Base-by-base conservation (phyloP, 2,888 invertebrate genomes). In the Sarcophaga rosellei region DNA sequence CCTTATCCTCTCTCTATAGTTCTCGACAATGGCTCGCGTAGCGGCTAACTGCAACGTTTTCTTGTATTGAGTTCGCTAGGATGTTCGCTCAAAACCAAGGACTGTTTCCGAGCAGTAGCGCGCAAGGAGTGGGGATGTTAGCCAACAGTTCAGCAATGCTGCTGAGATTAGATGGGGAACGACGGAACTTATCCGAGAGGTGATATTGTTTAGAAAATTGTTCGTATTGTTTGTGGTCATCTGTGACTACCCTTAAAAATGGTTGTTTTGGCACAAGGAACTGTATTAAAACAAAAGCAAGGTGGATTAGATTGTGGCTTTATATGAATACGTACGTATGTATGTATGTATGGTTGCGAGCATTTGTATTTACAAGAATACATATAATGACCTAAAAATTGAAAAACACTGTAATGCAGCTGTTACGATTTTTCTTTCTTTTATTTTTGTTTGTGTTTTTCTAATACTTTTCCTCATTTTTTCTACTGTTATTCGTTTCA, bases 401-500 rank as follows among this genome's bases (percentile, higher is more conserved):
- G 70, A 78, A 84, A 79, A 86, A 62, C 78, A 84, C 69, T 84
- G 86, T 84, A 69, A 75, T 81, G 86, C 86, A 86, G 81, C 86
- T 86, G 86, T 86, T 86, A 80, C 75, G 70, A 84, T 84, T 84
- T 35, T 35, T 10, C 35, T 35, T 35, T 35, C 35, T 35, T 35
- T 35, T 35, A 8, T 35, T 35, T 35, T 35, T 35, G 8, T 35
- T 35, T 35, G 8, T 35, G 1, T 35, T 35, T 35, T 10, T 35
- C 8, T 35, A 35, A 1, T 10, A 8, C 3, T 35, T 35, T 79
- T 70, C 63, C 62, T 74, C 17, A 68, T 68, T 53, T 75, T 85
- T 53, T 53, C 53, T 68, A 15, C 57, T 35, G 62, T 45, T 73
- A 62, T 47, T 62, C 44, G 66, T 75, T 76, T 77, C 70, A 82